These are phyloP conservation scores for Varecia variegata DNA, from an alignment of 2,797 vertebrate genomes.

Conservation along the genomic window DNA sequence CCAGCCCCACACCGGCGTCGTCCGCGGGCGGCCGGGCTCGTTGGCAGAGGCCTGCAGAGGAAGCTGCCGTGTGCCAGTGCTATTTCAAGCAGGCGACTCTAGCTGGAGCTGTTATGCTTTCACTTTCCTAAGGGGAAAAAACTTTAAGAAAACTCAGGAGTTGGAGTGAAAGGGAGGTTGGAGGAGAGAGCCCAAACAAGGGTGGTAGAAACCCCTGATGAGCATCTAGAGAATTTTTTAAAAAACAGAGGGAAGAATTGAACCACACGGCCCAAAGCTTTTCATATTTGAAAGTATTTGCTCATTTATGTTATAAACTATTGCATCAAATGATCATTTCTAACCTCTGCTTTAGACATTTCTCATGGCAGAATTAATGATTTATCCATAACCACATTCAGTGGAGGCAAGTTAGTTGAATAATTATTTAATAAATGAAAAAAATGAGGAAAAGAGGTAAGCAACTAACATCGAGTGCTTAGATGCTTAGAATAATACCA, in stretches of 20 bases:
- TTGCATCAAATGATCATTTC: not conserved
- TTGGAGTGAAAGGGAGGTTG: not conserved
- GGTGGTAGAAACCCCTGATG: not conserved
- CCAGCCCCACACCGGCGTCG: not conserved
- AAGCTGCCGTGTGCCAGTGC: not conserved
- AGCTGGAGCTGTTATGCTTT: conserved; percentile 69
- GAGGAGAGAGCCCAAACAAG: not conserved
- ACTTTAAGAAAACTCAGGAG: conserved; percentile 11
- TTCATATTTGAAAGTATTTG: conserved; percentile 14
- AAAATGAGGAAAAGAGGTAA: not conserved
- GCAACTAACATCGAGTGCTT: not conserved
- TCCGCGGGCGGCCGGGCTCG: fast-evolving
- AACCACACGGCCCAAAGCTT: not conserved
- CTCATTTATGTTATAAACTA: not conserved
- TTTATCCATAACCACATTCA: not conserved
- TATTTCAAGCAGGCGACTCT: conserved; percentile 61
- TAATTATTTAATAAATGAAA: not conserved
- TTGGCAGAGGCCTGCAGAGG: fast-evolving
- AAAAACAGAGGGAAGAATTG: not conserved
- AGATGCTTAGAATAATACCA: too few relatives aligned
- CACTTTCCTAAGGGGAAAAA: not conserved
- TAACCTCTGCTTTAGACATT: not conserved
- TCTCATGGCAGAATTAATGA: not conserved
- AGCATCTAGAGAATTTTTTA: not conserved
- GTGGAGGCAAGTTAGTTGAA: not conserved